Conservation (phyloP, 1,140 invertebrate species). For the Ostrea edulis region DNA sequence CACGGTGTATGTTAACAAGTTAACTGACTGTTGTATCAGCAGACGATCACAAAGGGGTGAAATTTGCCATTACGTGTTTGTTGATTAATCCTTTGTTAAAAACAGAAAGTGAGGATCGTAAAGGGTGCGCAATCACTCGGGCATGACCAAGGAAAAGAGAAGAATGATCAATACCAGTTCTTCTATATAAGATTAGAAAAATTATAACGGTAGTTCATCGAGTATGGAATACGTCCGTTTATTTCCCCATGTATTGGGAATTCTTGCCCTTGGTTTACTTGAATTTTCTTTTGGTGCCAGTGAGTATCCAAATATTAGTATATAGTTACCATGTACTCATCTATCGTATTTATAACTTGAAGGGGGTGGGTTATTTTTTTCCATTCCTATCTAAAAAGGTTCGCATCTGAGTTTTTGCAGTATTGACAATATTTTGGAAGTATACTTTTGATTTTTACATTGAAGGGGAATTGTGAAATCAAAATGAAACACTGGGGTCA, state of each 20-base stretch:
- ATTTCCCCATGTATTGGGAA: background rate
- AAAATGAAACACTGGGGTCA: too few relatives aligned
- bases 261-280: background rate
- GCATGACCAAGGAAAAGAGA: background rate
- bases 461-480: too few relatives aligned
- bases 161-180: background rate
- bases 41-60: background rate
- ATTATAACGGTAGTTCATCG: background rate
- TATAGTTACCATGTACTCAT: background rate
- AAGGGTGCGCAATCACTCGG: background rate
- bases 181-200: background rate
- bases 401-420: too few relatives aligned
- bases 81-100: conserved; percentile 18
- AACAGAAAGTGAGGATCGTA: background rate
- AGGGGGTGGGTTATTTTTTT: too few relatives aligned
- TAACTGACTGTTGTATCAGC: background rate
- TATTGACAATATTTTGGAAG: too few relatives aligned
- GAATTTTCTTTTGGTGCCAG: background rate
- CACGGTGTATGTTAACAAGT: background rate
- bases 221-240: background rate
- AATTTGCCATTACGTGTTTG: conserved; percentile 24
- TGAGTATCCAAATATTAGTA: background rate
- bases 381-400: too few relatives aligned
- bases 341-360: background rate
- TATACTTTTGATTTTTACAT: too few relatives aligned